phyloP scores from a whole-genome alignment of 2,797 vertebrate genomes.

The Picus viridis region DNA sequence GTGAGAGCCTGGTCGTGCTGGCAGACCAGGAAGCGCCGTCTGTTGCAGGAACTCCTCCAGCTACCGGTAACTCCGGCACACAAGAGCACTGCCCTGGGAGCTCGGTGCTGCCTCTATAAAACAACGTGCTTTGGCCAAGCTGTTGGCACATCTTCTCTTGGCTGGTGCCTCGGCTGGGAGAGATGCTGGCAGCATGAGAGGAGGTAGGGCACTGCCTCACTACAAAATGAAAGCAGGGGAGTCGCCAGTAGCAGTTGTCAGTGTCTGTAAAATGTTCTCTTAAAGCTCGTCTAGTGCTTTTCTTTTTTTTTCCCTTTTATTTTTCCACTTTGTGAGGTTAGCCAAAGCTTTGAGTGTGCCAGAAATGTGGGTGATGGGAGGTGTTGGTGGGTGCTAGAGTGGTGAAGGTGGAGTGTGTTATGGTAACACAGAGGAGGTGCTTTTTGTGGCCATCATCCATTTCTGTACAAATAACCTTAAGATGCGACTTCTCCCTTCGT shows the following conservation, averaged over 20 bases:
- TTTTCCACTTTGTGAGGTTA: not conserved
- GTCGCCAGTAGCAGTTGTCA: not conserved
- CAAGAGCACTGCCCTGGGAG: accelerated
- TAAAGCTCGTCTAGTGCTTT: not conserved
- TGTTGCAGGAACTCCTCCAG: conserved; percentile 9
- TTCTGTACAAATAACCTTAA: not conserved
- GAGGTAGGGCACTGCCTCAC: not conserved
- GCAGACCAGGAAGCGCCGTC: not conserved
- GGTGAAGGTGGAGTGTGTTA: not conserved
- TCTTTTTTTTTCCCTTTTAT: not conserved
- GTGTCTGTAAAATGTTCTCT: not conserved
- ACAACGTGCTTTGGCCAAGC: accelerated
- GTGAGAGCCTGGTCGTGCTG: accelerated
- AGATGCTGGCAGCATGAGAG: not conserved
- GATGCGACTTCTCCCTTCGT: not conserved
- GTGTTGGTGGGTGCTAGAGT: not conserved
- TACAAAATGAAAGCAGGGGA: not conserved
- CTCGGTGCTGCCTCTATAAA: not conserved
- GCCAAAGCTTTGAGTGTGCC: not conserved
- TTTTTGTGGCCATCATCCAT: not conserved
- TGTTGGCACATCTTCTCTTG: not conserved
- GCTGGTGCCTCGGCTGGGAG: accelerated
- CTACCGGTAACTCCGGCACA: not conserved
- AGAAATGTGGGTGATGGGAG: not conserved
- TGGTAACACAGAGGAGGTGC: not conserved